phyloP scores from a whole-genome alignment of 2,888 invertebrate species.

The Elysia crispata region DNA sequence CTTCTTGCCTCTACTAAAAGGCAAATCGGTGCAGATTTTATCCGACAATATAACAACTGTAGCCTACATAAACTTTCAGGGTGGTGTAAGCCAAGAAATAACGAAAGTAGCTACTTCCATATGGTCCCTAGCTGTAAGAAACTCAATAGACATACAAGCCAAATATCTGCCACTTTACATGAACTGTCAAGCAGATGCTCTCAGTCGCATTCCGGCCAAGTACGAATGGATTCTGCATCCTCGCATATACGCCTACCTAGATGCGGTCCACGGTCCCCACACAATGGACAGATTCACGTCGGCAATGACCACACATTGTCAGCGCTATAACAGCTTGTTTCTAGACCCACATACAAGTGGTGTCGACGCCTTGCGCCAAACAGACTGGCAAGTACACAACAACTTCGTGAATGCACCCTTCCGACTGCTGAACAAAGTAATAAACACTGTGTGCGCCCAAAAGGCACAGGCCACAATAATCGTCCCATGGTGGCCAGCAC shows the following conservation, averaged over 20 bases:
- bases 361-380: constrained; percentile 15
- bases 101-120: background rate
- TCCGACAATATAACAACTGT: constrained; percentile 29
- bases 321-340: constrained; percentile 17
- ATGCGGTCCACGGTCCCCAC: constrained; percentile 23
- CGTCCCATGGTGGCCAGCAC: constrained; percentile 23
- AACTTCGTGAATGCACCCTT: constrained; percentile 36
- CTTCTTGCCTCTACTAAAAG: background rate
- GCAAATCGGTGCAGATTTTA: constrained; percentile 11
- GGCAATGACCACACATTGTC: background rate
- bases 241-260: constrained; percentile 3
- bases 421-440: background rate
- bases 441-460: background rate
- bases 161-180: background rate
- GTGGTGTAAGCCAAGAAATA: background rate
- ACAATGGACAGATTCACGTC: constrained; percentile 29
- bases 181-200: background rate
- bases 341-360: constrained; percentile 19
- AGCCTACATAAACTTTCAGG: constrained; percentile 21
- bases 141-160: background rate
- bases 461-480: constrained; percentile 29
- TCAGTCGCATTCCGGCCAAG: background rate
- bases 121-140: constrained; percentile 14
- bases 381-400: constrained; percentile 17
- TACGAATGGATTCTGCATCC: constrained; percentile 22